phyloP scores from a whole-genome alignment of 2,888 invertebrate genomes.

The Cenopis cana region DNA sequence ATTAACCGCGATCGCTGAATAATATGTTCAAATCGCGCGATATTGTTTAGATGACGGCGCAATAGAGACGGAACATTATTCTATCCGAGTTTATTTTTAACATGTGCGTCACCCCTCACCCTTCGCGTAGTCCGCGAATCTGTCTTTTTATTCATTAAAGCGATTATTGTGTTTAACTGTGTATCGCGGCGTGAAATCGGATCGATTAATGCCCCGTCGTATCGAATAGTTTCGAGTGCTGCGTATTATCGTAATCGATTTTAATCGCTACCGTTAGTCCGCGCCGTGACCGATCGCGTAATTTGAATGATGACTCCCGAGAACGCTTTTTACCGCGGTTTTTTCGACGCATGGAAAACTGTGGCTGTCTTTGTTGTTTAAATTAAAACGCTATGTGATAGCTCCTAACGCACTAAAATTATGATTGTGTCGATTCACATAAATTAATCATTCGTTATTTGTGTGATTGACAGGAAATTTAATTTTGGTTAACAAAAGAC shows the following conservation, averaged over 20 bases:
- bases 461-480: conserved; percentile 45
- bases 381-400: conserved; percentile 45
- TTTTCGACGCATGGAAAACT: conserved; percentile 48
- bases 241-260: conserved; percentile 62
- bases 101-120: conserved; percentile 57
- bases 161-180: conserved; percentile 70
- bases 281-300: conserved; percentile 69
- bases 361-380: conserved; percentile 45
- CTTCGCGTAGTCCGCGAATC: conserved; percentile 55
- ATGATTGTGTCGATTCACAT: conserved; percentile 45
- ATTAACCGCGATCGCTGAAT: conserved; percentile 56
- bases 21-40: conserved; percentile 35
- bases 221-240: conserved; percentile 63
- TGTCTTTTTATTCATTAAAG: conserved; percentile 75
- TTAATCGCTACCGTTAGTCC: conserved; percentile 60
- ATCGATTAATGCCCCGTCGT: conserved; percentile 69
- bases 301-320: conserved; percentile 70
- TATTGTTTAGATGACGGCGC: conserved; percentile 40
- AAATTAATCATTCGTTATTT: conserved; percentile 46
- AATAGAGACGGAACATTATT: conserved; percentile 35
- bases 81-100: conserved; percentile 44
- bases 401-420: conserved; percentile 43
- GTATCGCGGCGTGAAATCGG: conserved; percentile 74
- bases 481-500: conserved; percentile 44
- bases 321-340: conserved; percentile 56